Conservation (phyloP, 2,888 invertebrate species). For the Trissoscelio sp. region DNA sequence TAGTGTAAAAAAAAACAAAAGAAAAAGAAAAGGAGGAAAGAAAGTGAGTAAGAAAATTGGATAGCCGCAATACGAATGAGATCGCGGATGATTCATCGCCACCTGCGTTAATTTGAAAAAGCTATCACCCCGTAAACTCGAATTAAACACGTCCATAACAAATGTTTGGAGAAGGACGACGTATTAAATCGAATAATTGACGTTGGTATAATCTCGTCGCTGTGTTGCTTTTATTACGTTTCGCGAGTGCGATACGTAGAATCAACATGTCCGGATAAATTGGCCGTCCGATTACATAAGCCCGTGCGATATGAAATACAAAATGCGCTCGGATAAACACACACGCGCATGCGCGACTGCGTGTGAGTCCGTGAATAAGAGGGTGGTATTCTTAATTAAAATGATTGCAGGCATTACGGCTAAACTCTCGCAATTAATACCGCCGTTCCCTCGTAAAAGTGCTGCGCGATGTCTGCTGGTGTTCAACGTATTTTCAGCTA, state of each 20-base stretch:
- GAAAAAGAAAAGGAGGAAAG: no score
- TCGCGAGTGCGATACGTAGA: slow-evolving; percentile 42
- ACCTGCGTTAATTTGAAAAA: slow-evolving; percentile 26
- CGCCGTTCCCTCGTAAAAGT: slow-evolving; percentile 75
- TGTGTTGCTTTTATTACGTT: slow-evolving; percentile 20
- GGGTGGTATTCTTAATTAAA: slow-evolving; percentile 79
- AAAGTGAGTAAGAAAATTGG: background rate
- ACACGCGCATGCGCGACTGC: slow-evolving; percentile 54
- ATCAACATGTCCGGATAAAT: slow-evolving; percentile 56
- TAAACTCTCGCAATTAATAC: slow-evolving; percentile 80
- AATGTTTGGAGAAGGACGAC: slow-evolving; percentile 19
- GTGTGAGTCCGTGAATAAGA: slow-evolving; percentile 70
- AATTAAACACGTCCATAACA: slow-evolving; percentile 15
- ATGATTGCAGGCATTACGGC: slow-evolving; percentile 80
- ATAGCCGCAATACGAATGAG: background rate
- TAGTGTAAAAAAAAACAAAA: no score
- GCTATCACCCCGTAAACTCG: slow-evolving; percentile 25
- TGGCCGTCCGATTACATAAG: slow-evolving; percentile 66
- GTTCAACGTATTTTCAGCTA: slow-evolving; percentile 78
- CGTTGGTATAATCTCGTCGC: slow-evolving; percentile 9
- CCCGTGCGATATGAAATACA: slow-evolving; percentile 69
- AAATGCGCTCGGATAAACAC: slow-evolving; percentile 63
- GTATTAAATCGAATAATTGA: slow-evolving; percentile 33
- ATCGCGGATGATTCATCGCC: slow-evolving; percentile 12
- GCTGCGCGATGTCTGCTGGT: slow-evolving; percentile 76